Percentiles rank a stretch among this genome's conserved stretches.
These are phyloP conservation scores for Coptodon bakossiorum DNA, from an alignment of 2,113 vertebrate species.

Conservation along the genomic window DNA sequence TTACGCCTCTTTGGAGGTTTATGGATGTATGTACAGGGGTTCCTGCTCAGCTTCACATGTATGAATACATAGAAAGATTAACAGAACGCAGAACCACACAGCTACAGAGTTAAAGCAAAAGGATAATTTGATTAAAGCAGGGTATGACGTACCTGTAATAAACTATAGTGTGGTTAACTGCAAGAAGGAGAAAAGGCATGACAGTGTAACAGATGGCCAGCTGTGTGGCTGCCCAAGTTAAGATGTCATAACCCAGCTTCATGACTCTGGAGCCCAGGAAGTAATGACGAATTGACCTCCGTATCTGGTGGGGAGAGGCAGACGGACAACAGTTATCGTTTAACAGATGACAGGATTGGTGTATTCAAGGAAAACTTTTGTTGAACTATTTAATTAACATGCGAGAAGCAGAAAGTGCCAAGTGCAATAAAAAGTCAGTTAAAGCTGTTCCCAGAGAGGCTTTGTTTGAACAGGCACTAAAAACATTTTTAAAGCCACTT, in stretches of 20 bases:
- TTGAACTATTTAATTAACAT: not conserved
- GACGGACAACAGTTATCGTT: not conserved
- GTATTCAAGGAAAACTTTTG: not conserved
- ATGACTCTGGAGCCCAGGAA: constrained; percentile 49
- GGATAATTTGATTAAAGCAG: not conserved
- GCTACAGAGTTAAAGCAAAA: not conserved
- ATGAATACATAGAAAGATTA: not conserved
- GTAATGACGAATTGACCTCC: constrained; percentile 63
- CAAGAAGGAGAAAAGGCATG: constrained; percentile 75
- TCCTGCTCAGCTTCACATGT: not conserved
- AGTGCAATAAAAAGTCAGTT: not conserved
- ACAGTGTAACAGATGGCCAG: constrained; percentile 74
- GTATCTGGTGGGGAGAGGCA: constrained; percentile 38
- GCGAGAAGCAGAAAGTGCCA: not conserved
- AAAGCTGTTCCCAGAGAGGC: not conserved
- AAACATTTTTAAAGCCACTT: not conserved
- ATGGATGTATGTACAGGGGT: not conserved
- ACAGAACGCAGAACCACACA: not conserved
- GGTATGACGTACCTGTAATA: constrained; percentile 66
- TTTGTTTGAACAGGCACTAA: not conserved
- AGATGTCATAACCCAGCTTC: constrained; percentile 68
- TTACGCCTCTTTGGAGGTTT: not conserved
- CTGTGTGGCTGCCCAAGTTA: constrained; percentile 74
- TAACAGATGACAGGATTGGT: not conserved
- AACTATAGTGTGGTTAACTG: constrained; percentile 55